Evolutionary conservation across 2,113 vertebrate genomes (phyloP), one percentile per base, ranked within the genome.

Genomic region (Tragulus kanchil): DNA sequence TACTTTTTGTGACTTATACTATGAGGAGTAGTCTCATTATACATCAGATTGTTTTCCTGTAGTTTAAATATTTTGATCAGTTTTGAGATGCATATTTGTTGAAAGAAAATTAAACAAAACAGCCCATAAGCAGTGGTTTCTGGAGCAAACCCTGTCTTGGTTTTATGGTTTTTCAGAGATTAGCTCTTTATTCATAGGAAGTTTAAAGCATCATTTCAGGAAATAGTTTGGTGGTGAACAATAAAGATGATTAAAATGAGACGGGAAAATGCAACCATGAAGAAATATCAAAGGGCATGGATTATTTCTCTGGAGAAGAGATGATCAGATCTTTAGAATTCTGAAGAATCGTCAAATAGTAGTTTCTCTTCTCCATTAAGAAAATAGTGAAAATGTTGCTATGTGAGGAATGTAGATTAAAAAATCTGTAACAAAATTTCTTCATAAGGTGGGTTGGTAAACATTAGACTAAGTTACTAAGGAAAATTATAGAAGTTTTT

Each of bases 81-180:
- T 95, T 95, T 62, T 93, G 85, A 67, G 48, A 48, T 96, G 25
- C 62, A 73, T 15, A 94, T 94, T 95, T 88, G 14, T 96, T 94
- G 90, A 90, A 79, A 93, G 31, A 91, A 69, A 83, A 90, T 23
- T 81, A 84, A 90, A 62, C 12, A 45, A 87, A 95, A 86, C 10
- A 69, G 59, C 10, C 17, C 11, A 52, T 61, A 81, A 48, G 9
- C 69, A 54, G 10, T 96, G n/a, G 52, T 95, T 97, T 92, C 26
- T 86, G 1, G 54, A 87, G 42, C 81, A 95, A 96, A 90, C 42
- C 26, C 61, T 87, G 3, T 25, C 1, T 77, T 8, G 17, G 36
- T 96, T 96, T 85, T 67, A 89, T 77, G 58, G 87, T 64, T 95
- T 89, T 96, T 86, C 42, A 77, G 75, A 81, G n/a, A 21, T 81